A percentile compares a stretch with the other conserved stretches of the same genome.
Conservation (phyloP, 1,140 invertebrate genomes). For the Spodoptera frugiperda region DNA sequence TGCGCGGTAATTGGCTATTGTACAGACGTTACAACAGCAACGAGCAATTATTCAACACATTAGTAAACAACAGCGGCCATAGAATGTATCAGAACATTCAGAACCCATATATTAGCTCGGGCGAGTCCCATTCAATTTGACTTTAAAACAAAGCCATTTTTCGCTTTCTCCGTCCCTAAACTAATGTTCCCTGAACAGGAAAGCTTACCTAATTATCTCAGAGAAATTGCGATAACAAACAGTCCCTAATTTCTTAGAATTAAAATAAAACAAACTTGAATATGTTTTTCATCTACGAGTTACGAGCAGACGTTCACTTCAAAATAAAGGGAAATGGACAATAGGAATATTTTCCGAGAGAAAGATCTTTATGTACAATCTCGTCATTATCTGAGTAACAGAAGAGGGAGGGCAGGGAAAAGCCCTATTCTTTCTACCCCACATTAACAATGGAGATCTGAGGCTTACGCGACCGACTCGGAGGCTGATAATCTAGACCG, state of each 20-base stretch:
- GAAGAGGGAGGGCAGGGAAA: not conserved
- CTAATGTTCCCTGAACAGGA: no score
- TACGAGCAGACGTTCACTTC: conserved; percentile 16
- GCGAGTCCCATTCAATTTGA: not conserved
- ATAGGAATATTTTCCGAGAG: conserved; percentile 31
- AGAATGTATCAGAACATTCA: no score
- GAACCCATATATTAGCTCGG: no score
- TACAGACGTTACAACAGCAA: not conserved
- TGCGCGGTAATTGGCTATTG: conserved; percentile 18
- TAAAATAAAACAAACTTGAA: conserved; percentile 20
- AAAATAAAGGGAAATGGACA: conserved; percentile 28
- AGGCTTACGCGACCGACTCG: conserved; percentile 16
- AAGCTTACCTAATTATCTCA: conserved; percentile 11
- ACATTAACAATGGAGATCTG: conserved; percentile 34
- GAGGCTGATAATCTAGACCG: conserved; percentile 26
- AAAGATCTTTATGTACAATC: conserved; percentile 26
- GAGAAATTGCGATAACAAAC: conserved; percentile 11
- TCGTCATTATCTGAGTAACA: conserved; percentile 23
- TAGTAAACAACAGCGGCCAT: not conserved
- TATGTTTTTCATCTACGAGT: conserved; percentile 5
- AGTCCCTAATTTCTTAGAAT: not conserved
- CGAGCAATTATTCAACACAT: not conserved
- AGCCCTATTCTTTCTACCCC: conserved; percentile 11
- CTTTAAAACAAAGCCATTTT: not conserved
- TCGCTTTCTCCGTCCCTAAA: not conserved